These are phyloP conservation scores for Actenoides lindsayi DNA, from an alignment of 2,113 vertebrate genomes.

Conservation along the genomic window DNA sequence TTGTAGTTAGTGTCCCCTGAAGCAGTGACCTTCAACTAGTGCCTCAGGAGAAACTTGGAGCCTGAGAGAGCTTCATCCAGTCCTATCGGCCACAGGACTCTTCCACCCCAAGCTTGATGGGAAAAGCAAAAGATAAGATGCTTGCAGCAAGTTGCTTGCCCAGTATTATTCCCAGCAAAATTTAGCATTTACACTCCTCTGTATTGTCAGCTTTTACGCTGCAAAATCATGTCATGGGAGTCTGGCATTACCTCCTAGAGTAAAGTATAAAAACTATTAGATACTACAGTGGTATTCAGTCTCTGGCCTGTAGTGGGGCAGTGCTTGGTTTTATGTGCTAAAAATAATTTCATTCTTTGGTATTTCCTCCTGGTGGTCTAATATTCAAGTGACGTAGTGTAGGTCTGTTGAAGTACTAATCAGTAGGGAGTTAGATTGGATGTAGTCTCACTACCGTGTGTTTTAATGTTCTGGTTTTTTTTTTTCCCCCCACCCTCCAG, in stretches of 20 bases:
- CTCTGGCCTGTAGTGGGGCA: not conserved
- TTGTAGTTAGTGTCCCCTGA: not conserved
- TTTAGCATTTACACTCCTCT: not conserved
- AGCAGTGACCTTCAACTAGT: not conserved
- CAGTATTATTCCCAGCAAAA: not conserved
- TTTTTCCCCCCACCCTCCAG: constrained; percentile 57
- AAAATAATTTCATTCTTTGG: not conserved
- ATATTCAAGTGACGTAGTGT: not conserved
- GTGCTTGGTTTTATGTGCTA: not conserved
- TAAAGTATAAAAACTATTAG: not conserved
- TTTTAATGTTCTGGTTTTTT: not conserved
- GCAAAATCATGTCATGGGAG: not conserved
- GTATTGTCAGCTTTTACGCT: not conserved
- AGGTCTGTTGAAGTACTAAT: not conserved
- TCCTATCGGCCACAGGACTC: not conserved
- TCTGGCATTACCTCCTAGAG: not conserved
- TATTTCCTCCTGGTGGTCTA: not conserved
- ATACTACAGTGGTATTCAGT: not conserved
- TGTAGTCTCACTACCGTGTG: not conserved
- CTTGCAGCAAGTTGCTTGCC: not conserved
- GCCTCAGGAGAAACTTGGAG: not conserved
- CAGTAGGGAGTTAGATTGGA: not conserved
- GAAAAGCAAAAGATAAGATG: not conserved
- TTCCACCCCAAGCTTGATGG: not conserved
- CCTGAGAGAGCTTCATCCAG: not conserved